These are phyloP conservation scores for Neogale vison DNA, from an alignment of 2,113 vertebrate genomes.

Conservation along the genomic window DNA sequence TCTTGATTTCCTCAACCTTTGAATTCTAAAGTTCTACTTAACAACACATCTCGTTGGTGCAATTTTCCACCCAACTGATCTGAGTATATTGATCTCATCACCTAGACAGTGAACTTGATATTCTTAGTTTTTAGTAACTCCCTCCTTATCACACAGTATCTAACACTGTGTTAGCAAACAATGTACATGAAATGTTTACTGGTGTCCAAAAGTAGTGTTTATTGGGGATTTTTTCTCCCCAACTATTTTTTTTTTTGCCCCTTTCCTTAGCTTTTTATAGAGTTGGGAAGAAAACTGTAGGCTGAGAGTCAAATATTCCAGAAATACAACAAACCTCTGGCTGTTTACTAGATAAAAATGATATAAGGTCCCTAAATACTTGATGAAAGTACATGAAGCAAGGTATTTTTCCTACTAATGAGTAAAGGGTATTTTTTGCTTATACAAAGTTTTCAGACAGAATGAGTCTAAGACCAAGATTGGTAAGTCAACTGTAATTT, in stretches of 20 bases:
- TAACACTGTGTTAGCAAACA: not conserved
- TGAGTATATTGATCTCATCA: not conserved
- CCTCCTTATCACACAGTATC: not conserved
- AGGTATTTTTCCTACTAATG: not conserved
- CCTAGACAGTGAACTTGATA: not conserved
- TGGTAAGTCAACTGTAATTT: not conserved
- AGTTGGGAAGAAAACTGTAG: not conserved
- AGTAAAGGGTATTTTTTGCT: not conserved
- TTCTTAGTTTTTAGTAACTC: not conserved
- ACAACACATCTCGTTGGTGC: not conserved
- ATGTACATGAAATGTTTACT: not conserved
- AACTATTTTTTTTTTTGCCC: not conserved
- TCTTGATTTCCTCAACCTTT: not conserved
- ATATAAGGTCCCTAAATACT: not conserved
- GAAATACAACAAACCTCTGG: not conserved
- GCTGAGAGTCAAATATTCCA: not conserved
- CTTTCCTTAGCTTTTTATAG: not conserved
- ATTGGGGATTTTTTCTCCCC: not conserved
- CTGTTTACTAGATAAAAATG: constrained; percentile 27
- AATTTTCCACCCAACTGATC: not conserved
- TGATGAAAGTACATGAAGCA: not conserved
- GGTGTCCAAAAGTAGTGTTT: not conserved
- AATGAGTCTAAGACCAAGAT: constrained; percentile 2
- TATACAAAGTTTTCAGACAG: not conserved
- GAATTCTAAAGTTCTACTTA: not conserved